phyloP scores from a whole-genome alignment of 2,888 invertebrate genomes.

The Keiferia lycopersicella region DNA sequence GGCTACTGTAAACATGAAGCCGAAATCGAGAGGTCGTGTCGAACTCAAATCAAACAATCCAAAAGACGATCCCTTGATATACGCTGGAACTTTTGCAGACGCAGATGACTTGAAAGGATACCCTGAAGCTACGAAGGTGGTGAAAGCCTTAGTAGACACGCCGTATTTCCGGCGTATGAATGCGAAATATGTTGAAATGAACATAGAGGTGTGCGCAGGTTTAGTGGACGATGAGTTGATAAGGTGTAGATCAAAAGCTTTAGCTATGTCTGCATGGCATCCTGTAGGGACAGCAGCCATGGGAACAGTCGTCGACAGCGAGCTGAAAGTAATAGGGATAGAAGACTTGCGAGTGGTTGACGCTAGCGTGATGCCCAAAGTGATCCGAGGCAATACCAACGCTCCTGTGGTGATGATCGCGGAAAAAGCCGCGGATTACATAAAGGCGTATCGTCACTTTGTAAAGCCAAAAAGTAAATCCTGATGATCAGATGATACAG shows the following conservation, averaged over 20 bases:
- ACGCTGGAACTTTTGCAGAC: constrained; percentile 58
- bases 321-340: constrained; percentile 53
- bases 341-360: constrained; percentile 58
- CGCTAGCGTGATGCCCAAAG: constrained; percentile 64
- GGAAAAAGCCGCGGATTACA: constrained; percentile 61
- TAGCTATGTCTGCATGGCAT: constrained; percentile 68
- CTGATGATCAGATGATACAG: too few species aligned
- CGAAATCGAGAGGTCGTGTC: constrained; percentile 61
- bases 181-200: constrained; percentile 51
- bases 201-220: constrained; percentile 47
- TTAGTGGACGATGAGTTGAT: constrained; percentile 55
- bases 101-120: constrained; percentile 51
- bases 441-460: constrained; percentile 43
- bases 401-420: constrained; percentile 70
- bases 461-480: neutral
- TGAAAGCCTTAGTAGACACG: constrained; percentile 50
- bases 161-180: constrained; percentile 52
- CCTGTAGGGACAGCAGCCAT: constrained; percentile 65
- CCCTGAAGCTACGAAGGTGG: constrained; percentile 50
- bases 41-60: constrained; percentile 50
- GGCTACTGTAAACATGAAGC: constrained; percentile 61
- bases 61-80: constrained; percentile 54
- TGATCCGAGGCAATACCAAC: constrained; percentile 66
- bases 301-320: constrained; percentile 58
- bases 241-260: constrained; percentile 62